Conservation (phyloP, 2,888 invertebrate genomes). For the Camponotus fellah region DNA sequence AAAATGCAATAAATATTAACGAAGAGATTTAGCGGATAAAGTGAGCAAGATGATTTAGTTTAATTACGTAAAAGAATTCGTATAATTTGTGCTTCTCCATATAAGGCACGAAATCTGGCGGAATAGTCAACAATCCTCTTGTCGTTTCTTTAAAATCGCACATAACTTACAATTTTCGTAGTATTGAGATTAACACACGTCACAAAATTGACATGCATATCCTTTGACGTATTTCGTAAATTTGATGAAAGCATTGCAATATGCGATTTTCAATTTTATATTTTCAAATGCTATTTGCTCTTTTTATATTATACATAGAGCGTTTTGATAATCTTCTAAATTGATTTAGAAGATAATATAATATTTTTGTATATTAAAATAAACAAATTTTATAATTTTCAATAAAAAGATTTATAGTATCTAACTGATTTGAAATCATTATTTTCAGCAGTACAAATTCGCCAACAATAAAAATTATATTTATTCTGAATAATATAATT, state of each 20-base stretch:
- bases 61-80: constrained; percentile 88
- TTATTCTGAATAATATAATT: neutral
- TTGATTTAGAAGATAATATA: neutral
- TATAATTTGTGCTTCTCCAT: constrained; percentile 90
- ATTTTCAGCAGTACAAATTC: neutral
- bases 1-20: neutral
- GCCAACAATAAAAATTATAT: neutral
- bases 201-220: neutral
- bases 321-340: neutral
- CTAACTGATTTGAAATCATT: neutral
- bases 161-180: constrained; percentile 36
- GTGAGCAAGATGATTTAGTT: neutral
- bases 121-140: constrained; percentile 68
- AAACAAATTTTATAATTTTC: neutral
- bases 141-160: constrained; percentile 58
- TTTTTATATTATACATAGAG: neutral
- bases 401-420: neutral
- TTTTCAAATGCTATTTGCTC: neutral
- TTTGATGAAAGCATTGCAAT: neutral
- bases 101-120: constrained; percentile 88
- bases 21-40: neutral
- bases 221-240: constrained; percentile 13
- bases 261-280: constrained; percentile 22
- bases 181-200: neutral
- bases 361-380: neutral